Base-by-base conservation (phyloP, 2,113 vertebrate species). In the Conger conger region DNA sequence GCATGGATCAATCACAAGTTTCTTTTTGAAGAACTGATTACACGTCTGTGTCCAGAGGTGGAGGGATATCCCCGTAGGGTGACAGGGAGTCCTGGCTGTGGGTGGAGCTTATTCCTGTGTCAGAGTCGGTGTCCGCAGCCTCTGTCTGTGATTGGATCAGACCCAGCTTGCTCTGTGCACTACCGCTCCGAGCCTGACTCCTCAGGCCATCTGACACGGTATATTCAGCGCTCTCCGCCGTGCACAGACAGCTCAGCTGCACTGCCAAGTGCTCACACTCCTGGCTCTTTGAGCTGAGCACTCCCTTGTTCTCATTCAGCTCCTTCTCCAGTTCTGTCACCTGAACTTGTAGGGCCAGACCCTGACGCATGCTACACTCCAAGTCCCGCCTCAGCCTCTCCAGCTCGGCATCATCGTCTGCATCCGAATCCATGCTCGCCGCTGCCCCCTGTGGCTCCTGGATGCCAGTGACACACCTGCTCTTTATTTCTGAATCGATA, bases 61-160 rank as follows among this genome's bases (percentile, higher is more conserved):
- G 93, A 37, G 87, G 91, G 60, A 92, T 91, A 86, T 98, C 96
- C 1, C 95, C 93, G 84, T 91, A 91, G 0, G 96, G 92, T 9
- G 95, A 96, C 89, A 99, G 95, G 0, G 97, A 99, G 93, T 99
- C 98, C 91, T 99, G 98, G 88, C 98, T 99, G 91, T 99, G 97
- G 20, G 97, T 98, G 76, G 98, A 99, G 86, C 98, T 99, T 87
- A 99, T 99, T 30, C 98, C 98, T 0, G 98, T 99, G 93, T 99
- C 98, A 7, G 98, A 99, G 93, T 99, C 98, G 13, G 98, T 99
- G 89, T 99, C 98, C 0, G 97, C 97, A 45, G 94, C 87, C 40
- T 98, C 96, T 37, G 90, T 76, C 83, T 90, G 95, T 9, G 93
- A 95, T 86, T 94, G 89, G 87, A 89, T 93, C 9, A 92, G 94